Percentiles rank a stretch among this genome's conserved stretches.
Evolutionary conservation across 2,113 vertebrate genomes (phyloP).

Genomic region (Sigmodon hispidus): DNA sequence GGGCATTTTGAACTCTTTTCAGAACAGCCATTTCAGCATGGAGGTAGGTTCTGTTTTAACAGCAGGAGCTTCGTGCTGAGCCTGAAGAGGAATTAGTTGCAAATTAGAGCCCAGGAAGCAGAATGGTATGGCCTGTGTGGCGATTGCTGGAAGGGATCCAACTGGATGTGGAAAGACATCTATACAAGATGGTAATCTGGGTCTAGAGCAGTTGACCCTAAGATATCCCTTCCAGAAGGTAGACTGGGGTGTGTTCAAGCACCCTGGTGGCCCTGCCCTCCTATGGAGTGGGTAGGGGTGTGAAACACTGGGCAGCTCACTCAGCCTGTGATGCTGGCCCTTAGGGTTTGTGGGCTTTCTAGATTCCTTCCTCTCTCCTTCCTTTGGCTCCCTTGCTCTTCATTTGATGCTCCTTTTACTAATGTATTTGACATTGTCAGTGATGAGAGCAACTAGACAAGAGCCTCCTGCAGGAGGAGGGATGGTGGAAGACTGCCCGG

Average conservation of each 20-base stretch:
- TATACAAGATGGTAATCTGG: conserved; percentile 41
- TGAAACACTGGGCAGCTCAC: neutral
- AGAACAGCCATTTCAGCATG: conserved; percentile 44
- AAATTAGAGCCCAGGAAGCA: conserved; percentile 71
- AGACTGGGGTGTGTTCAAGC: neutral
- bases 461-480: neutral
- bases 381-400: neutral
- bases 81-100: conserved; percentile 64
- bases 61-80: conserved; percentile 55
- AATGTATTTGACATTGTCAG: neutral
- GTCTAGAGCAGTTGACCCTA: conserved; percentile 42
- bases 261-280: neutral
- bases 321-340: neutral
- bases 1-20: neutral
- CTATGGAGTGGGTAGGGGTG: neutral
- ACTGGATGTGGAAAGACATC: conserved; percentile 57
- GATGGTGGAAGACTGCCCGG: neutral
- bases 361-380: neutral
- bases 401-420: neutral
- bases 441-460: neutral
- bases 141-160: conserved; percentile 61
- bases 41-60: neutral
- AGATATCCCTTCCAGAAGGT: conserved; percentile 52
- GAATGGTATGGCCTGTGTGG: conserved; percentile 63
- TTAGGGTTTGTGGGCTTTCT: neutral